Evolutionary conservation across 2,888 invertebrate genomes (phyloP), one percentile per base, ranked within the genome.

Genomic region (Tricholauxania praeusta): DNA sequence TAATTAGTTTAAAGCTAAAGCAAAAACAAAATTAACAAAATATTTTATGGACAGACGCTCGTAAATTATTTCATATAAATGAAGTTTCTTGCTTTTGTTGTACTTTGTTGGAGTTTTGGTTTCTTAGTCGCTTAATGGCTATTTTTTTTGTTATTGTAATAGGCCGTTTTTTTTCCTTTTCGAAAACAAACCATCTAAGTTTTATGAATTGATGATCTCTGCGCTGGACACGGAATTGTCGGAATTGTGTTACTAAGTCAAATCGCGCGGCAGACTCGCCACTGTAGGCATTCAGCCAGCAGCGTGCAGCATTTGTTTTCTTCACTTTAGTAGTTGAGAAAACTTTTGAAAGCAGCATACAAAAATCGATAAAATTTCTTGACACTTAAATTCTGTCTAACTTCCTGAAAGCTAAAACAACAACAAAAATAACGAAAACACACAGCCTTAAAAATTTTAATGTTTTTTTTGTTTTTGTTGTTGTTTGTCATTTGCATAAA

Each of bases 1-100:
- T 82, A 82, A 82, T 82, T 82, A 82, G 81, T 81, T 82, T 81
- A 80, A 76, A 81, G 81, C 82, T 79, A 82, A 82, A 82, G 79
- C 79, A 76, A 77, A 77, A 74, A 28, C 22, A n/a, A 39, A 65
- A 74, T 60, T 51, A 55, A 66, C 32, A 70, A 72, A 71, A 75
- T 57, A 74, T 71, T 65, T 55, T 71, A 60, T 71, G 65, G 63
- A 49, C 51, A 72, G 14, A 57, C 51, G 60, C 59, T 17, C 59
- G 67, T 48, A 53, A 12, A 14, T 17, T 39, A 39, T 39, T 39
- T 39, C 39, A 10, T 10, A 39, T 39, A 39, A 39, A 39, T 39
- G 32, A 5, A 5, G 32, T 32, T 32, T 32, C 7, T 32, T 3
- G 39, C 51, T 51, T 14, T 22, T 51, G 22, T 28, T 59, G 22